Percentiles rank a stretch among this genome's conserved stretches.
These are phyloP conservation scores for Hestina assimilis DNA, from an alignment of 1,140 invertebrate species.

Conservation along the genomic window DNA sequence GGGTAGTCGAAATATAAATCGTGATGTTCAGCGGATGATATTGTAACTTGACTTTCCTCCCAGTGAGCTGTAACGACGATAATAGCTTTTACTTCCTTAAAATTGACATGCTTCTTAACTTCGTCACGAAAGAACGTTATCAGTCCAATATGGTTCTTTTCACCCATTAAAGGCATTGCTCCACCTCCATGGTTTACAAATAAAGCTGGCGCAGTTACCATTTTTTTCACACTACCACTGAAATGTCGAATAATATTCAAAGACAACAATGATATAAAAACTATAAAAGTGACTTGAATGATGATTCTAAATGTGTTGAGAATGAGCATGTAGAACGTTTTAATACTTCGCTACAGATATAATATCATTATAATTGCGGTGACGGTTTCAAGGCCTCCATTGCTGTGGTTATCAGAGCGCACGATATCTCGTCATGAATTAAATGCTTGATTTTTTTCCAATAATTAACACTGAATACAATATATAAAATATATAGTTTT, in stretches of 20 bases:
- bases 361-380: background rate
- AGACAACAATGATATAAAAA: constrained; percentile 66
- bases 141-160: constrained; percentile 56
- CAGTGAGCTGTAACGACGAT: constrained; percentile 70
- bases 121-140: constrained; percentile 59
- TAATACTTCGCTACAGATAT: background rate
- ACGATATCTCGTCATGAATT: background rate
- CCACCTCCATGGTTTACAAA: constrained; percentile 73
- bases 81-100: constrained; percentile 62
- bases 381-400: background rate
- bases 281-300: constrained; percentile 59
- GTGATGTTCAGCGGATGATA: constrained; percentile 64
- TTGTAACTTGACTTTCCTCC: constrained; percentile 58
- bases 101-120: constrained; percentile 57
- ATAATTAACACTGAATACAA: too few relatives aligned
- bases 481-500: too few relatives aligned
- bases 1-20: constrained; percentile 70
- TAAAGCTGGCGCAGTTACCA: constrained; percentile 62
- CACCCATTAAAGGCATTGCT: constrained; percentile 60
- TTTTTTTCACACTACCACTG: constrained; percentile 44
- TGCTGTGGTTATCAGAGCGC: too few relatives aligned
- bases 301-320: constrained; percentile 61
- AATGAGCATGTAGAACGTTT: constrained; percentile 54
- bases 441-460: too few relatives aligned
- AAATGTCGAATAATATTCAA: constrained; percentile 68